These are phyloP conservation scores for Drosophila barbarae DNA, from an alignment of 2,888 invertebrate species.

Conservation along the genomic window DNA sequence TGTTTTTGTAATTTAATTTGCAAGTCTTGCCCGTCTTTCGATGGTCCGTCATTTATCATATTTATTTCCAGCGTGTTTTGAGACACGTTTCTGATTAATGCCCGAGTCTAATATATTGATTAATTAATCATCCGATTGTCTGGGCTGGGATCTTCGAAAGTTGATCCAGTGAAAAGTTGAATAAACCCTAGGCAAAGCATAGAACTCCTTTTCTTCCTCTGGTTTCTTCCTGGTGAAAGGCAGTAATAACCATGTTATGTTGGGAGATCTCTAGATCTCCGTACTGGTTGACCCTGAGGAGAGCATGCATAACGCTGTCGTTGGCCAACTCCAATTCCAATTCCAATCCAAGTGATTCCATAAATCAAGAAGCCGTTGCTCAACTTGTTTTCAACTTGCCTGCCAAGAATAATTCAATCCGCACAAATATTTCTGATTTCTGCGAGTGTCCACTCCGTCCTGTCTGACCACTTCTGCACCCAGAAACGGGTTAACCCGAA, in stretches of 20 bases:
- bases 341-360: constrained; percentile 30
- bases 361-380: constrained; percentile 59
- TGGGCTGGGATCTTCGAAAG: constrained; percentile 36
- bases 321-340: constrained; percentile 33
- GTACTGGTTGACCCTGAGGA: constrained; percentile 60
- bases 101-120: constrained; percentile 30
- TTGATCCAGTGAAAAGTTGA: constrained; percentile 56
- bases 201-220: constrained; percentile 33
- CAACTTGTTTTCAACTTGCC: constrained; percentile 30
- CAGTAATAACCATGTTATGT: not conserved
- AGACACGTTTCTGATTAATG: constrained; percentile 41
- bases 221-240: constrained; percentile 68
- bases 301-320: constrained; percentile 33
- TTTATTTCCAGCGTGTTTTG: constrained; percentile 27
- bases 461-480: constrained; percentile 41
- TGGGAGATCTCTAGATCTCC: constrained; percentile 1
- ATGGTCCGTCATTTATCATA: constrained; percentile 55
- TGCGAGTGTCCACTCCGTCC: constrained; percentile 34
- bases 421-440: constrained; percentile 35
- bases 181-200: constrained; percentile 50
- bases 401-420: constrained; percentile 39
- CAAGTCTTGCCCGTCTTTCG: constrained; percentile 52
- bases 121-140: constrained; percentile 57
- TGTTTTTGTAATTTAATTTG: constrained; percentile 58
- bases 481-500: constrained; percentile 35